Base-by-base conservation (phyloP, 1,140 invertebrate species). In the Pristionchus pacificus region DNA sequence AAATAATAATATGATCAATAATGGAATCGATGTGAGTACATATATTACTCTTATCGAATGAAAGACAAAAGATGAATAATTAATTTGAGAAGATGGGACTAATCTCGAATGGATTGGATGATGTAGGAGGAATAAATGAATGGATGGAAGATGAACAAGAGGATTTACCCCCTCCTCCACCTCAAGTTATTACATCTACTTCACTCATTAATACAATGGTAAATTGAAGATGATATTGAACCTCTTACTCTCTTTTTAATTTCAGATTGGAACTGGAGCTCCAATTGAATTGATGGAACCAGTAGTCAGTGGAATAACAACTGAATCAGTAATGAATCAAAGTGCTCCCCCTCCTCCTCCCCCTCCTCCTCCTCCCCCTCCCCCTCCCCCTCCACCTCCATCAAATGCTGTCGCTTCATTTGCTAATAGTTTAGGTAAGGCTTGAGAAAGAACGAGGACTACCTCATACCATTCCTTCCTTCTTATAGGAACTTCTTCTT, bases 281-380 rank as follows among this genome's bases (percentile, higher is more conserved):
- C 60, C 33, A 59, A 10, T 19, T 27, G 31, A 27, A n/a, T n/a
- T n/a, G n/a, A n/a, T n/a, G n/a, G n/a, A n/a, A n/a, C n/a, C n/a
- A n/a, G n/a, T n/a, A n/a, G n/a, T n/a, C n/a, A n/a, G n/a, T n/a
- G n/a, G n/a, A n/a, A n/a, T n/a, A n/a, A n/a, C n/a, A n/a, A n/a
- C n/a, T n/a, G n/a, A n/a, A n/a, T n/a, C n/a, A n/a, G n/a, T n/a
- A n/a, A n/a, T n/a, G n/a, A n/a, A n/a, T n/a, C n/a, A n/a, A n/a
- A n/a, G n/a, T 38, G 38, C 28, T 28, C 30, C 28, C 31, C 60
- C 60, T 2, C 59, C 64, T 49, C 66, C 61, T 28, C 60, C 61
- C 27, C 74, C 74, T 63, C 74, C 74, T 25, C 74, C 74, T 28
- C 74, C 74, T 19, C 74, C 74, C 2, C 74, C 74, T 31, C 70